Base-by-base conservation (phyloP, 2,888 invertebrate genomes). In the Syrista parreyssii region DNA sequence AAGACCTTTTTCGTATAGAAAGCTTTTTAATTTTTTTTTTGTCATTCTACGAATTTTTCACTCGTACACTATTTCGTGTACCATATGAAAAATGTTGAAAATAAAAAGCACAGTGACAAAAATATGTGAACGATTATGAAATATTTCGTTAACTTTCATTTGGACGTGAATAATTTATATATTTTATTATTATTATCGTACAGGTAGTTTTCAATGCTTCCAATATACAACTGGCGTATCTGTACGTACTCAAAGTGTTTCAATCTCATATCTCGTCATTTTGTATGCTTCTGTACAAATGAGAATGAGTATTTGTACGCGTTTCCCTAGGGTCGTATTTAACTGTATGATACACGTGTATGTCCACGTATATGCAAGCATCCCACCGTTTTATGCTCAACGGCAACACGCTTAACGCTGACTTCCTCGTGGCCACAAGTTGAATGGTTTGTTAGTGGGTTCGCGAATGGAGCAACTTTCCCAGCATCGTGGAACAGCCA, bases 391-490 rank as follows among this genome's bases (percentile, higher is more conserved):
- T 55, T 55, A 55, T 55, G 23, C 1, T 23, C 55, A 23, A 55
- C 55, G 23, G 55, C 23, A 55, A 55, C 55, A 23, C 23, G 23
- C 15, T 15, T 55, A 55, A 23, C 55, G 55, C 2, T 23, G 23
- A 55, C 71, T 31, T 71, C 71, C 71, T 71, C 11, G 71, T 33
- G 71, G 32, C 71, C 12, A 32, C 71, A 33, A 75, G 68, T 73
- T 85, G 83, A 86, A 85, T 86, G 84, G 84, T 86, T 85, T 86
- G 86, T 85, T 85, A 85, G 81, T 73, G 68, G 74, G n/a, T n/a
- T 72, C 75, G 75, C 68, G 73, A 79, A 78, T 12, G 68, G 68
- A 34, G 68, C 33, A 73, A 79, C 77, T 79, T 81, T 74, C 68
- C 80, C 68, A 75, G 71, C 33, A 33, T 33, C 31, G 31, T 23